Percentiles rank a stretch among this genome's conserved stretches.
Conservation (phyloP, 2,113 vertebrate species). For the Casuarius casuarius region DNA sequence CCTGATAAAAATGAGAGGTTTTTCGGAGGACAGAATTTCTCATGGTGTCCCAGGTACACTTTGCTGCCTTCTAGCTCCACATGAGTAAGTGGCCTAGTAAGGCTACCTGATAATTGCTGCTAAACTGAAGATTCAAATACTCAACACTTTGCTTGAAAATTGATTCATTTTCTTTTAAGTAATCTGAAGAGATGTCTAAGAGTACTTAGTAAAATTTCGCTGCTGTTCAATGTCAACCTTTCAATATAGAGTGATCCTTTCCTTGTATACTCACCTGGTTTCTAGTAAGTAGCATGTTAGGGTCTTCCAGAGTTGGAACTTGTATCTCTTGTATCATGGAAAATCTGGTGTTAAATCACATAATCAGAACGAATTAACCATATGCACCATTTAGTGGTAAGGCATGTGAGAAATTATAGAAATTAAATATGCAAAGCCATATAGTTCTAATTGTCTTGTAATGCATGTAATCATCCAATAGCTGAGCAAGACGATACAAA, state of each 20-base stretch:
- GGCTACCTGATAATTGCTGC: neutral
- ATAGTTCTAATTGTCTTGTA: neutral
- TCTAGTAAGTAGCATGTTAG: neutral
- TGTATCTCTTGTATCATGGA: neutral
- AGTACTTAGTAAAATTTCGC: neutral
- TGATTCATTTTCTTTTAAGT: neutral
- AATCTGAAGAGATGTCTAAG: neutral
- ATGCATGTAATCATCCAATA: neutral
- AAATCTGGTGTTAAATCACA: rapidly evolving
- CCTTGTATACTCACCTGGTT: neutral
- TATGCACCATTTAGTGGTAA: neutral
- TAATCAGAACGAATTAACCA: neutral
- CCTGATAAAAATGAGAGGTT: neutral
- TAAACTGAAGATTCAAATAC: neutral
- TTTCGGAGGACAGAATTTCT: neutral
- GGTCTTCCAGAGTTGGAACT: neutral
- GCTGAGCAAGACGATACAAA: neutral
- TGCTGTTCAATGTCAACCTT: neutral
- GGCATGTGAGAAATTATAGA: neutral
- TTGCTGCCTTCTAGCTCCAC: neutral
- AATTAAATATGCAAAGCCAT: neutral
- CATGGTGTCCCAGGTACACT: neutral
- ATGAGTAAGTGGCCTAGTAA: neutral
- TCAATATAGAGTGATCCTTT: neutral
- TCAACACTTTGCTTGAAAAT: neutral